Evolutionary conservation across 2,888 invertebrate genomes (phyloP).

Genomic region (Dryocosmus kuriphilus): DNA sequence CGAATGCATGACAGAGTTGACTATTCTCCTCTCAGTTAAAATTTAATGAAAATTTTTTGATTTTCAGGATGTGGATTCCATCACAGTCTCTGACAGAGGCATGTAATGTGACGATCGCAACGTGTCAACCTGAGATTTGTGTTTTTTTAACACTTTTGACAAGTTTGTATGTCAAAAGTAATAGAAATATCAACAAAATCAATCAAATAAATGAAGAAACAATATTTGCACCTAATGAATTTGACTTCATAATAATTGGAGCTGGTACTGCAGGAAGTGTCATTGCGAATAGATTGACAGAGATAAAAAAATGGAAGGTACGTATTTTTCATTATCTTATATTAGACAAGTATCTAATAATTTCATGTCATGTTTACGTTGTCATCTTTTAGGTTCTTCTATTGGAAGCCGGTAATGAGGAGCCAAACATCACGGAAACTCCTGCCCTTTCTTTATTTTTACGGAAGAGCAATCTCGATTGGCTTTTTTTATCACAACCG

Average conservation of each 20-base stretch:
- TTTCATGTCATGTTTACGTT: background rate
- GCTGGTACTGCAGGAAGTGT: constrained; percentile 80
- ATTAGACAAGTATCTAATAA: background rate
- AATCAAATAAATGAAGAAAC: background rate
- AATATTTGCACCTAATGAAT: constrained; percentile 53
- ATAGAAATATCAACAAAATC: background rate
- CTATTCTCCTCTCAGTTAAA: background rate
- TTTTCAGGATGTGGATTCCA: background rate
- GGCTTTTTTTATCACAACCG: constrained; percentile 85
- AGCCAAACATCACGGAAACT: constrained; percentile 83
- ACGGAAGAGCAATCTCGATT: constrained; percentile 80
- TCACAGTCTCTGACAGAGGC: background rate
- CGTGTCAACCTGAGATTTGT: background rate
- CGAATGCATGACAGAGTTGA: no score
- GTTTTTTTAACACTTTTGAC: background rate
- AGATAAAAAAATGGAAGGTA: constrained; percentile 58
- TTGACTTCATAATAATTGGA: constrained; percentile 79
- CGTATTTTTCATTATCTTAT: background rate
- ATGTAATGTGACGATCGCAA: background rate
- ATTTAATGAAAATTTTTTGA: background rate
- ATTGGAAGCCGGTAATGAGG: constrained; percentile 84
- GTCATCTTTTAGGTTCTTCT: constrained; percentile 80
- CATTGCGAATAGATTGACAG: constrained; percentile 77
- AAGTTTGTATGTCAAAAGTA: background rate
- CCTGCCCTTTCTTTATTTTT: constrained; percentile 82